A percentile compares a stretch with the other conserved stretches of the same genome.
Evolutionary conservation across 2,113 vertebrate genomes (phyloP).

Genomic region (Burhinus oedicnemus): DNA sequence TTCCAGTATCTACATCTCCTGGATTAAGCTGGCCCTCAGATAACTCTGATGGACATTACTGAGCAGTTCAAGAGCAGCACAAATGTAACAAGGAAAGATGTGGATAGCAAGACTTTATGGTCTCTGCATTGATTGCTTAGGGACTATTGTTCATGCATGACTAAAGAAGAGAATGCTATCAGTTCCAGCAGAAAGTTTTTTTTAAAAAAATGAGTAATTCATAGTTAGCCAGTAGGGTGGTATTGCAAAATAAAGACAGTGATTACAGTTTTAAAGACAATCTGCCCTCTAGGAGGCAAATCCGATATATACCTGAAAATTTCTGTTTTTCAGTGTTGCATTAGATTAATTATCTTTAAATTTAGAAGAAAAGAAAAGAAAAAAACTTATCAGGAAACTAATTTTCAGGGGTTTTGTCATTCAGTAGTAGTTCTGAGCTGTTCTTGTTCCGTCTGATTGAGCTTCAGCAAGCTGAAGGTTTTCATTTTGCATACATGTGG

Average conservation of each 20-base stretch:
- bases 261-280: neutral
- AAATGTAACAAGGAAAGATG: conserved; percentile 7
- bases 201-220: neutral
- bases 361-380: neutral
- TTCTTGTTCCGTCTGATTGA: neutral
- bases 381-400: neutral
- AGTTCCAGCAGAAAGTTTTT: conserved; percentile 33
- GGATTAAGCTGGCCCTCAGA: conserved; percentile 45
- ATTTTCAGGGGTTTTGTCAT: neutral
- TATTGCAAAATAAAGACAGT: neutral
- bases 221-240: neutral
- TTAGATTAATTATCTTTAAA: neutral
- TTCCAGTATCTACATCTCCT: neutral
- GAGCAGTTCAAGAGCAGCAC: conserved; percentile 31
- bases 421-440: neutral
- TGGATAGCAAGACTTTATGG: neutral
- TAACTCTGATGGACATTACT: conserved; percentile 6
- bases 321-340: neutral
- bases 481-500: neutral
- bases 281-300: neutral
- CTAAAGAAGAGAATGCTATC: neutral
- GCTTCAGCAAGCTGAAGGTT: neutral
- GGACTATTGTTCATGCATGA: neutral
- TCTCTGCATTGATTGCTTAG: neutral
- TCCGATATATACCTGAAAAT: neutral